Base-by-base conservation (phyloP, 2,888 invertebrate species). In the Sussaba pulchella region DNA sequence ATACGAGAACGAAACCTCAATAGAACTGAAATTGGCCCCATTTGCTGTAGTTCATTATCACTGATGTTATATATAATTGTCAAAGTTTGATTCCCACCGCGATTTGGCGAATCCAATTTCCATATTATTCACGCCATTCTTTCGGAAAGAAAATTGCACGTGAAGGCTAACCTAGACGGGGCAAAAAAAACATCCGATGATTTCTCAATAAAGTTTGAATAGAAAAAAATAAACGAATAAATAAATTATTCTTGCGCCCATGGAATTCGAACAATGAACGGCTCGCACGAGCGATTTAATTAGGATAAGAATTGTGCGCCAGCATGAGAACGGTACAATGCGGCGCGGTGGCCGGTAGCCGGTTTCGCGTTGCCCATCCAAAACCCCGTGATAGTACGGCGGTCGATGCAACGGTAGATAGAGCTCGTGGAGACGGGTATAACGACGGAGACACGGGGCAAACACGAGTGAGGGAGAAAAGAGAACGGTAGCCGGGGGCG, bases 261-360 rank as follows among this genome's bases (percentile, higher is more conserved):
- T 54, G 71, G 67, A 82, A 82, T 82, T 63, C 17, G 80, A 81
- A 84, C 84, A 82, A 85, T 82, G 71, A 83, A 69, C 76, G 79
- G 77, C 84, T 80, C n/a, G n/a, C 83, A 82, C 73, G 82, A 76
- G 85, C 86, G 90, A 86, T 90, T 90, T 91, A 90, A 91, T 91
- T 90, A 89, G 90, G 90, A 91, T 90, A 91, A 90, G 90, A 89
- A 90, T 89, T n/a, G n/a, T 86, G 88, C 84, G 71, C 72, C 59
- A 14, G 77, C 79, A 67, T 84, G 85, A 47, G 47, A 87, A 88
- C 88, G 54, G 80, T 76, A 78, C 78, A 81, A 82, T 78, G 80
- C 78, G 70, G 26, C 50, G 66, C 31, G 57, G 73, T 50, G 52
- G 36, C 70, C 52, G 63, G 19, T 45, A 45, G 52, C 31, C 54